These are phyloP conservation scores for Brachypodius melanocephalos DNA, from an alignment of 2,113 vertebrate species.

Conservation along the genomic window DNA sequence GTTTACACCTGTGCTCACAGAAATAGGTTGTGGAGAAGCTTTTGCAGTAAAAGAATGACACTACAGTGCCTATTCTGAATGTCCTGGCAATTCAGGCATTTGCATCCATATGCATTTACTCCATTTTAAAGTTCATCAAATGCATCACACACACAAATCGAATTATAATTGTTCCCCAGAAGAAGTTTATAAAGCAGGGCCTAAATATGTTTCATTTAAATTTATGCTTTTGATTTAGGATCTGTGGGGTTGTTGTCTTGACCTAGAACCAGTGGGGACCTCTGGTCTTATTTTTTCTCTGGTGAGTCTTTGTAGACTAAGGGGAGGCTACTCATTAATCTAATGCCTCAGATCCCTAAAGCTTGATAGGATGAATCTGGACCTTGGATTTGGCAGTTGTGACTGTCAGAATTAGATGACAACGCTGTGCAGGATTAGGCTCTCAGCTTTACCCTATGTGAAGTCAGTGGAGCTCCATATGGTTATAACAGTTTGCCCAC, in stretches of 20 bases:
- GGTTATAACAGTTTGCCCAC: conserved; percentile 37
- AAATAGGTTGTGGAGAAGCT: not conserved
- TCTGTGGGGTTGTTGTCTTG: not conserved
- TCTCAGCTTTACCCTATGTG: not conserved
- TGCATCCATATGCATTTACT: not conserved
- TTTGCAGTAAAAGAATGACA: not conserved
- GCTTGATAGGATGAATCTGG: not conserved
- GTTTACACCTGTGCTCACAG: not conserved
- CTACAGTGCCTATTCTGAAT: not conserved
- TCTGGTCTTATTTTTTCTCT: not conserved
- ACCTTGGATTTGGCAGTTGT: not conserved
- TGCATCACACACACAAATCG: not conserved
- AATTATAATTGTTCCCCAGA: not conserved
- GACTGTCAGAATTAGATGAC: not conserved
- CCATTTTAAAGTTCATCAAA: not conserved
- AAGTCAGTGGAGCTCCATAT: conserved; percentile 34
- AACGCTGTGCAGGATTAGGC: not conserved
- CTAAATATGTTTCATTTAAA: not conserved
- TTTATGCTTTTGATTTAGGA: not conserved
- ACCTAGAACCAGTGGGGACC: not conserved
- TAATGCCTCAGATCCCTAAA: not conserved
- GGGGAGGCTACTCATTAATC: not conserved
- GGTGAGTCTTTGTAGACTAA: not conserved
- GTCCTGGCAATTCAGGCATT: not conserved
- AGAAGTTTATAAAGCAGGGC: not conserved